phyloP scores from a whole-genome alignment of 2,888 invertebrate species.

The Tachystola acroxantha region DNA sequence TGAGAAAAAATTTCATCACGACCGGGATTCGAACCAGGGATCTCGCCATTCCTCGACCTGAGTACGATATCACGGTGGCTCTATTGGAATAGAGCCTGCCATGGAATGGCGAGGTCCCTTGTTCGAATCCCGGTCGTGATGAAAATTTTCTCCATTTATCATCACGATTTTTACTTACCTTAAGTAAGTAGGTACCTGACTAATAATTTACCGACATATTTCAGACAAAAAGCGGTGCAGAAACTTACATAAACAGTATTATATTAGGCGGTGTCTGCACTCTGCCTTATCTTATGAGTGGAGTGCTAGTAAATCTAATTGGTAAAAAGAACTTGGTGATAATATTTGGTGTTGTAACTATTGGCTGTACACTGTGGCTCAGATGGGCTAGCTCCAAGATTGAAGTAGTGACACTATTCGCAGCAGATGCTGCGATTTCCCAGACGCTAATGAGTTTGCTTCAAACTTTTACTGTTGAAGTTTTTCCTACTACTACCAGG shows the following conservation, averaged over 20 bases:
- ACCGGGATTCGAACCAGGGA: too few species aligned
- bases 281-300: conserved; percentile 40
- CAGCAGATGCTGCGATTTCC: conserved; percentile 29
- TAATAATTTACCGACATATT: too few species aligned
- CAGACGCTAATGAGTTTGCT: conserved; percentile 41
- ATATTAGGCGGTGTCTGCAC: conserved; percentile 45
- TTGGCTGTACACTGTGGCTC: conserved; percentile 28
- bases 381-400: conserved; percentile 39
- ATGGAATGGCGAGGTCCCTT: too few species aligned
- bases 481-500: conserved; percentile 51
- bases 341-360: conserved; percentile 25
- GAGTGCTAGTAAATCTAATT: conserved; percentile 43
- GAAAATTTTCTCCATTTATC: too few species aligned
- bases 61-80: too few species aligned
- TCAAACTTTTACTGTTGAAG: conserved; percentile 41
- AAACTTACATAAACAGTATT: conserved; percentile 56
- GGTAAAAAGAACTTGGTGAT: conserved; percentile 47
- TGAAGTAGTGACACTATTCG: conserved; percentile 41
- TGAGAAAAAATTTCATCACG: too few species aligned
- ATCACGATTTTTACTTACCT: too few species aligned
- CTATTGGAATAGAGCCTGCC: too few species aligned
- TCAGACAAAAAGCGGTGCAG: conserved; percentile 47
- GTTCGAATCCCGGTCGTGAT: too few species aligned
- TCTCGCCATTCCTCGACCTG: too few species aligned
- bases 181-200: too few species aligned